A percentile compares a stretch with the other conserved stretches of the same genome.
Evolutionary conservation across 2,797 vertebrate species (phyloP).

Genomic region (Spondyliosoma cantharus): DNA sequence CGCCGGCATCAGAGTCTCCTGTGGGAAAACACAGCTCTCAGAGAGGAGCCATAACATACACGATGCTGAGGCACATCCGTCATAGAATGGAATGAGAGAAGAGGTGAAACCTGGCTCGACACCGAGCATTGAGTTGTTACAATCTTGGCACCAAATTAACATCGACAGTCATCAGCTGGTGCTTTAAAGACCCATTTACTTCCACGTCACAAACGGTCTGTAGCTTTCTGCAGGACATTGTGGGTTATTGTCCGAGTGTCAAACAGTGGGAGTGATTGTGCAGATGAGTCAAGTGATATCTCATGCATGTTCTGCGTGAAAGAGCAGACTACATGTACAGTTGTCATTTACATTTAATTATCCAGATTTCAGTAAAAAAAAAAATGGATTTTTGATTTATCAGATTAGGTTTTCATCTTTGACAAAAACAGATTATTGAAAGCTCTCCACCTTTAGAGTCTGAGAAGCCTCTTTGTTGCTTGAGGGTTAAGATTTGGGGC

Average conservation of each 20-base stretch:
- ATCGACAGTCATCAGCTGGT: neutral
- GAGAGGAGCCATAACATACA: conserved; percentile 45
- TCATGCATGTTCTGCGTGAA: neutral
- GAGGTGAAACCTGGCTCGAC: conserved; percentile 25
- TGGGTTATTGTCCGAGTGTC: neutral
- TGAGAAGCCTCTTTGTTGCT: neutral
- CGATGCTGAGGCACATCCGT: conserved; percentile 28
- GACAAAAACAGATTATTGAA: neutral
- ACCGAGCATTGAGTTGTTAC: neutral
- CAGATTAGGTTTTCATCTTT: neutral
- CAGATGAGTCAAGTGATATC: conserved; percentile 5
- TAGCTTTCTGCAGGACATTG: conserved; percentile 1
- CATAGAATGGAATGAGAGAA: neutral
- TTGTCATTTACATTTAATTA: neutral
- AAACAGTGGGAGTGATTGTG: neutral
- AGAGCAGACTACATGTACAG: neutral
- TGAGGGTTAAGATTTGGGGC: neutral
- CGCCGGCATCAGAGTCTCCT: conserved; percentile 81
- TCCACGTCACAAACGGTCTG: neutral
- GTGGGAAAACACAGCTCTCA: conserved; percentile 79
- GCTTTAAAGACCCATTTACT: neutral
- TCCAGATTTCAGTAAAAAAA: neutral
- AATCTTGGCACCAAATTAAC: neutral
- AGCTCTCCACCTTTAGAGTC: neutral
- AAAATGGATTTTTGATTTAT: neutral